Conservation (phyloP, 2,797 vertebrate species). For the Melanogrammus aeglefinus region DNA sequence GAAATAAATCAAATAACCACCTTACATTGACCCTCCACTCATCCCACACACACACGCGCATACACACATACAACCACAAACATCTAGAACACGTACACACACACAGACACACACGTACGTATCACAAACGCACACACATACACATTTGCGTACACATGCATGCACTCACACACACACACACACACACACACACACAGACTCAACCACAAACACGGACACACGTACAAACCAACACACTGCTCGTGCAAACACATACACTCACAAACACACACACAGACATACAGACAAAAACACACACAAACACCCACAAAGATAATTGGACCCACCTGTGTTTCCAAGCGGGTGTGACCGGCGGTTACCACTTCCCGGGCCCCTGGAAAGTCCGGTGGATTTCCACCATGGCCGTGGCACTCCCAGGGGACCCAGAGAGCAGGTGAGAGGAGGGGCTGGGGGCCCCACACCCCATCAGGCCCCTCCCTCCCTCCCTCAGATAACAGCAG, state of each 20-base stretch:
- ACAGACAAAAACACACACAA: neutral
- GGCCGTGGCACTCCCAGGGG: neutral
- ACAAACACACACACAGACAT: too few relatives aligned
- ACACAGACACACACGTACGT: neutral
- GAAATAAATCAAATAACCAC: too few relatives aligned
- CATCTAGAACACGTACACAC: neutral
- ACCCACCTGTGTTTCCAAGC: neutral
- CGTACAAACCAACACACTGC: too few relatives aligned
- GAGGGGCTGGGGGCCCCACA: neutral
- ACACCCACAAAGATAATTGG: neutral
- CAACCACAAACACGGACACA: too few relatives aligned
- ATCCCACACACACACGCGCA: too few relatives aligned
- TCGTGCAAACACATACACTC: too few relatives aligned
- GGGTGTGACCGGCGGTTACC: neutral
- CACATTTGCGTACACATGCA: neutral
- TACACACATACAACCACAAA: neutral
- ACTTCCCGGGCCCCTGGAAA: neutral
- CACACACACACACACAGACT: too few relatives aligned
- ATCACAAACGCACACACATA: neutral
- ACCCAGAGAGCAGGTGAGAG: neutral
- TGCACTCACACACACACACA: too few relatives aligned
- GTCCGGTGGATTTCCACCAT: neutral
- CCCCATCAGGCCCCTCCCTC: neutral
- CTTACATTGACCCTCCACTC: too few relatives aligned
- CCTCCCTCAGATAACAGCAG: neutral